Evolutionary conservation across 2,113 vertebrate genomes (phyloP), one percentile per base, ranked within the genome.

Genomic region (Sphyrna mokarran): DNA sequence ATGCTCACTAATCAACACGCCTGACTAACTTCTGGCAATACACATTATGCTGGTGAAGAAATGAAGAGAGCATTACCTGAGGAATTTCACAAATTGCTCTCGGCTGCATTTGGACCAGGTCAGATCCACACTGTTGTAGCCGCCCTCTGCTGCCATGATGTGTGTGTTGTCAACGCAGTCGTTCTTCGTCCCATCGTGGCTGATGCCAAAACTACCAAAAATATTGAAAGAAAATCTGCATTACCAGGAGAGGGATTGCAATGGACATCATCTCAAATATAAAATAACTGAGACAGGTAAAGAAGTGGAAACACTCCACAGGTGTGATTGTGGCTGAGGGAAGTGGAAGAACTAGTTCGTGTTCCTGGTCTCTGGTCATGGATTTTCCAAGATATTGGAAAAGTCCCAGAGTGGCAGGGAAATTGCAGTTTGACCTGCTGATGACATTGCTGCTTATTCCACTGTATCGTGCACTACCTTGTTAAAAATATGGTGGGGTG

Each of bases 61-160:
- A 29, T 16, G 87, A 63, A 7, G 58, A n/a, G 16, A 63, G 14
- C 29, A 29, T 48, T 70, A 99, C 99, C 98, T 98, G 97, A 98
- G 97, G 96, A 99, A 98, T 58, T 96, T 96, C 95, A 97, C 96
- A 96, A 99, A 98, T 96, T 98, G 98, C 95, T 97, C 96, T 48
- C 98, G 97, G 96, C 99, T 99, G 97, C 99, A 99, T 2, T 96
- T 96, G 0, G 99, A 99, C 99, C 99, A 99, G 40, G 97, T 96
- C 37, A 98, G 97, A 96, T 98, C 98, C 0, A 98, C 97, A 0
- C 97, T 98, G 97, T 98, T 97, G 96, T 98, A 98, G 69, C 96
- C 98, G 0, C 98, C 98, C 3, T 98, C 98, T 0, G 98, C 97
- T 0, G 98, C 98, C 99, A 99, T 99, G 97, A 99, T 98, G 95